Percentiles rank a stretch among this genome's conserved stretches.
These are phyloP conservation scores for Garrulus glandarius DNA, from an alignment of 2,797 vertebrate genomes.

Conservation along the genomic window DNA sequence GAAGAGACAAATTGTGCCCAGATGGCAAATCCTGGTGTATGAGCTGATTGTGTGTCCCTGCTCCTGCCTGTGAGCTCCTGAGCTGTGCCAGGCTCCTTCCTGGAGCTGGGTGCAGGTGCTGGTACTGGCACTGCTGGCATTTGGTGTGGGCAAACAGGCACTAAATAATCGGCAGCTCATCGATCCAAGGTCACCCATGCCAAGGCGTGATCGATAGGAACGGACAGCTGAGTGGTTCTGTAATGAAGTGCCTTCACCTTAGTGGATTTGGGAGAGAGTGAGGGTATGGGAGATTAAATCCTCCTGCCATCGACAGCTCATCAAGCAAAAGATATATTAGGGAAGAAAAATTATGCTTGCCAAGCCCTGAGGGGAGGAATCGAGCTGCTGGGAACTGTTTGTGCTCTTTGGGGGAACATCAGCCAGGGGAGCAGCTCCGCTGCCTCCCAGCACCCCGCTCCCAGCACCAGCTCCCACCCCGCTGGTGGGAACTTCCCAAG, in stretches of 20 bases:
- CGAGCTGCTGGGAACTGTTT: background rate
- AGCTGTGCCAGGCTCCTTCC: background rate
- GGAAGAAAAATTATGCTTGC: slow-evolving; percentile 48
- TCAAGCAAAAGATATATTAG: slow-evolving; percentile 57
- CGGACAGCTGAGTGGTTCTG: slow-evolving; percentile 70
- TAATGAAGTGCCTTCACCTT: slow-evolving; percentile 73
- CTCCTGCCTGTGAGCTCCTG: background rate
- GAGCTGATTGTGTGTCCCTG: background rate
- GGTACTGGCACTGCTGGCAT: background rate
- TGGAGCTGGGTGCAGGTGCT: background rate
- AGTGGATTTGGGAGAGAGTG: slow-evolving; percentile 28
- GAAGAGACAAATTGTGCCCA: background rate
- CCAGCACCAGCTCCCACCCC: background rate
- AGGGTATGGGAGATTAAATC: slow-evolving; percentile 71
- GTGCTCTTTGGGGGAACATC: slow-evolving; percentile 6
- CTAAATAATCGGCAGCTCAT: slow-evolving; percentile 69
- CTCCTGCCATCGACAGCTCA: slow-evolving; percentile 52
- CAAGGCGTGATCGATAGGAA: slow-evolving; percentile 67
- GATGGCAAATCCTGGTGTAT: rapidly evolving
- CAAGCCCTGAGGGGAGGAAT: background rate
- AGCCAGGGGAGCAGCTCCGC: background rate
- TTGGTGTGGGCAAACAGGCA: slow-evolving; percentile 31
- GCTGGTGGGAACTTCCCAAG: background rate
- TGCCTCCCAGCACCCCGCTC: background rate
- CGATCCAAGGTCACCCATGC: slow-evolving; percentile 69